Evolutionary conservation across 2,888 invertebrate genomes (phyloP), one percentile per base, ranked within the genome.

Genomic region (Charanyca ferruginea): DNA sequence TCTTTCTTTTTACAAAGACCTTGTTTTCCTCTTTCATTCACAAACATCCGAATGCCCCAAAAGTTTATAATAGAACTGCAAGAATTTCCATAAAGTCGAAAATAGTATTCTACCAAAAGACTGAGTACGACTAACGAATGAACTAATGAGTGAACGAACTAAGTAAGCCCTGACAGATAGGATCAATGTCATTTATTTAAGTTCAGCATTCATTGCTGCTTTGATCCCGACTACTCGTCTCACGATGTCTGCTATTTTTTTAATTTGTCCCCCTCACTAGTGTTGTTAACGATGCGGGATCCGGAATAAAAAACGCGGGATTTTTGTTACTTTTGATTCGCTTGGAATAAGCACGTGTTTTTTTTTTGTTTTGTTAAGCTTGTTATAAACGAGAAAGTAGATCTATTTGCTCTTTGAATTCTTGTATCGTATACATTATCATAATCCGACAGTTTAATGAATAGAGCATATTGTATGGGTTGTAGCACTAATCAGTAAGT

Each of bases 111-210:
- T 28, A 18, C n/a, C 44, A 49, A 44, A 49, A 48, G 23, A 44
- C 9, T 13, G 16, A 53, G 49, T 35, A 11, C 16, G 13, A 18
- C 47, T 28, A 66, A 23, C 42, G 53, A 41, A 62, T 32, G 52
- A 59, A 71, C 35, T 44, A 38, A 41, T 48, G 52, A 73, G 28
- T 59, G 54, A 73, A 57, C 23, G 66, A 52, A 48, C 9, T 32
- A 52, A 54, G 7, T 38, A 57, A 73, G 58, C 38, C 57, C 44
- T 54, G 59, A 20, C 47, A 48, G 73, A 80, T 73, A 73, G 51
- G 68, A 83, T 83, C 77, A 73, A 80, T 73, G 59, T 53, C 72
- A 53, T 70, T 80, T 78, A 73, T 73, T 83, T 64, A 73, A 80
- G 63, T 83, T 72, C 23, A 63, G 62, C 66, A 59, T 66, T 65